These are phyloP conservation scores for Leptinotarsa lineolata DNA, from an alignment of 1,140 invertebrate genomes.

Conservation along the genomic window DNA sequence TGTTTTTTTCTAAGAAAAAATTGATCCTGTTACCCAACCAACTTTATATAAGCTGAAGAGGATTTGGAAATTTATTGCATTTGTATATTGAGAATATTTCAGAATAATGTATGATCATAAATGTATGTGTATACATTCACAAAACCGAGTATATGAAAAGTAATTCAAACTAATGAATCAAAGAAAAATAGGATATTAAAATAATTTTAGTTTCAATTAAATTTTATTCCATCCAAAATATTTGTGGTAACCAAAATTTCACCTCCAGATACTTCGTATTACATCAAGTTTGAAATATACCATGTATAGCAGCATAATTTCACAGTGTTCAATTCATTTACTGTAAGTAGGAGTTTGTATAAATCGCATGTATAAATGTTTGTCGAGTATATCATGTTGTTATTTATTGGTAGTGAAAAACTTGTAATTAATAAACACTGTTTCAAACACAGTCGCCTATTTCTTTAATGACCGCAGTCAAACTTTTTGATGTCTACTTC, in stretches of 20 bases:
- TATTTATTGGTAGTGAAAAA: neutral
- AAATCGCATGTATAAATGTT: neutral
- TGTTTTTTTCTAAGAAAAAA: too few species aligned
- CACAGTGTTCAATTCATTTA: neutral
- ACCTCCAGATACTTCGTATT: neutral
- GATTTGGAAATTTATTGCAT: too few species aligned
- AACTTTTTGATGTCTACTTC: too few species aligned
- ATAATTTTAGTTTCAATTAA: neutral
- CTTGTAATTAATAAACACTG: neutral
- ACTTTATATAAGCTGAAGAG: too few species aligned
- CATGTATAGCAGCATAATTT: neutral
- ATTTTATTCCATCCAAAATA: neutral
- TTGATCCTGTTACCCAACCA: too few species aligned
- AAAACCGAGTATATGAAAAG: neutral
- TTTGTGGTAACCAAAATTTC: neutral
- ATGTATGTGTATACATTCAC: too few species aligned
- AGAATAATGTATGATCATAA: too few species aligned
- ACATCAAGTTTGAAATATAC: neutral
- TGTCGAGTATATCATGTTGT: constrained; percentile 1
- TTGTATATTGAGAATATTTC: too few species aligned
- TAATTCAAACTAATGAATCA: neutral
- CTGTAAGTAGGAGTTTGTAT: neutral
- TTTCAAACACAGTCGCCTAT: neutral
- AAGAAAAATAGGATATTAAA: neutral
- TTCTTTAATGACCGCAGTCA: too few species aligned